A percentile compares a stretch with the other conserved stretches of the same genome.
Evolutionary conservation across 2,797 vertebrate species (phyloP).

Genomic region (Knipowitschia caucasica): DNA sequence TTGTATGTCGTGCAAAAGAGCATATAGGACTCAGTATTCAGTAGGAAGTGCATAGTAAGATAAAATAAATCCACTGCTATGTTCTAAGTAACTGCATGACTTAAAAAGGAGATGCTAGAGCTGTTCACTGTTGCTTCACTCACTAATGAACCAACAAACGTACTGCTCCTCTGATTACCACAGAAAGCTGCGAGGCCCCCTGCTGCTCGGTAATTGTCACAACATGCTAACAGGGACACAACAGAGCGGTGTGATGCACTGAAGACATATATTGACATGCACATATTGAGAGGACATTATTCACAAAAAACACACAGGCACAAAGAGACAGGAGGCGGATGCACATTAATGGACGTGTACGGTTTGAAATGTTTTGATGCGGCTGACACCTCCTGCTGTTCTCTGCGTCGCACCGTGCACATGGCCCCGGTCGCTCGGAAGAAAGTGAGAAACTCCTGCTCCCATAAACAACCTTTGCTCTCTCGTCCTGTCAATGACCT

Average conservation of each 20-base stretch:
- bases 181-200: slow-evolving; percentile 34
- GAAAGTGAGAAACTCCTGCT: slow-evolving; percentile 48
- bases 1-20: too few species aligned
- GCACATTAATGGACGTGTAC: slow-evolving; percentile 47
- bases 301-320: background rate
- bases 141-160: slow-evolving; percentile 34
- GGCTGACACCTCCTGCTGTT: slow-evolving; percentile 48
- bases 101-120: slow-evolving; percentile 1
- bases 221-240: slow-evolving; percentile 24
- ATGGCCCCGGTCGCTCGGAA: slow-evolving; percentile 63
- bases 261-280: slow-evolving; percentile 10
- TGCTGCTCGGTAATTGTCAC: slow-evolving; percentile 58
- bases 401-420: slow-evolving; percentile 58
- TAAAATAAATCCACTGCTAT: background rate
- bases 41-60: too few species aligned
- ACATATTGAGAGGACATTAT: slow-evolving; percentile 26
- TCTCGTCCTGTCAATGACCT: background rate
- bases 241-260: slow-evolving; percentile 26
- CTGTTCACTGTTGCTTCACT: slow-evolving; percentile 40
- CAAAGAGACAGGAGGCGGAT: slow-evolving; percentile 11
- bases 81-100: background rate
- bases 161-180: slow-evolving; percentile 41
- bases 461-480: slow-evolving; percentile 30
- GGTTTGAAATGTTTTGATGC: slow-evolving; percentile 67
- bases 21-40: too few species aligned